Evolutionary conservation across 1,140 invertebrate species (phyloP), one percentile per base, ranked within the genome.

Genomic region (Drosophila murphyi): DNA sequence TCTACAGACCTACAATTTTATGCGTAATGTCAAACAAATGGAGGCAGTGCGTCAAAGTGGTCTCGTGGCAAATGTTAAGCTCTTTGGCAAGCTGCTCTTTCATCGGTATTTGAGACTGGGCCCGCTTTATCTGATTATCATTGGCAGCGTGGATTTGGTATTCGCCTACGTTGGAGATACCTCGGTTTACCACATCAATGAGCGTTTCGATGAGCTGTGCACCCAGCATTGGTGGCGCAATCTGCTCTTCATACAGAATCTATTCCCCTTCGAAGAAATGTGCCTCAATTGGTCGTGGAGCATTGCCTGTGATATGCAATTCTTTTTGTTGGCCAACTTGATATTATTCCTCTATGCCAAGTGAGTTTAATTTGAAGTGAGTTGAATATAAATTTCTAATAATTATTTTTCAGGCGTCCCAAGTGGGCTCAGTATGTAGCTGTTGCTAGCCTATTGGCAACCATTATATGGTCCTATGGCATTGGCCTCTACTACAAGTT

Each of bases 281-380:
- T 97, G 97, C 78, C 93, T 97, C 92, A 94, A 94, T 4, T 97
- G 96, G 95, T 95, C 95, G 29, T 97, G 97, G 97, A 97, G 97
- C 78, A 80, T 97, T 48, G 95, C 96, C 10, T 95, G 95, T 63
- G 97, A 97, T 88, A 97, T 96, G 94, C 96, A 97, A 92, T 96
- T 96, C 82, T 97, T 95, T 80, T 80, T 95, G 4, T 88, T 96
- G 59, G 92, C 92, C 39, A 90, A 91, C 0, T 73, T 93, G 8
- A 54, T 95, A 1, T 76, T 95, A 8, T 93, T 95, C 10, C 63
- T 95, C 4, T 95, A 94, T 31, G 92, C 92, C 31, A 92, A 92
- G 94, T 95, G 63, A 85, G 88, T 90, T 41, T 45, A 32, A 8
- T 10, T 7, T 5, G 3, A 29, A 20, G 2, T 2, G 6, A 32